Percentiles rank a stretch among this genome's conserved stretches.
Evolutionary conservation across 1,140 invertebrate species (phyloP).

Genomic region (Augochlora pura): DNA sequence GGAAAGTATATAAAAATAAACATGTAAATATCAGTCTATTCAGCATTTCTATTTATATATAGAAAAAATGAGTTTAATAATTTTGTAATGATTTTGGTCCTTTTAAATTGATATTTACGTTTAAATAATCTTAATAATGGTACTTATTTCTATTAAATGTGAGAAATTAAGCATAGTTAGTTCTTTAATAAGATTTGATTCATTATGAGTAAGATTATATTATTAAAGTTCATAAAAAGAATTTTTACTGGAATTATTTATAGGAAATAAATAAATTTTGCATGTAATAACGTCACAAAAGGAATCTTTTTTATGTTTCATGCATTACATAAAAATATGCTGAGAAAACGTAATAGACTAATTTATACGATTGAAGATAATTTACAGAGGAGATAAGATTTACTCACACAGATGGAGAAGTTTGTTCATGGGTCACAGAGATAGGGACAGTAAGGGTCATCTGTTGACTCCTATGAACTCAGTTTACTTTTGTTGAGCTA

Average conservation of each 20-base stretch:
- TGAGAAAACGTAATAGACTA: slow-evolving; percentile 42
- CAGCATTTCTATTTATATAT: background rate
- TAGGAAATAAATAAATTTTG: background rate
- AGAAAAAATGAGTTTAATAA: background rate
- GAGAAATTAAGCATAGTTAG: background rate
- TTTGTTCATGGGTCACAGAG: slow-evolving; percentile 67
- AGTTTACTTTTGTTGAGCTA: slow-evolving; percentile 66
- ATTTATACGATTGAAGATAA: slow-evolving; percentile 68
- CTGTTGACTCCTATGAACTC: slow-evolving; percentile 72
- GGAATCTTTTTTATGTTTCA: background rate
- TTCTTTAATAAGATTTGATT: background rate
- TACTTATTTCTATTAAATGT: background rate
- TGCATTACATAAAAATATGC: slow-evolving; percentile 52
- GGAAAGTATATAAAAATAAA: slow-evolving; percentile 45
- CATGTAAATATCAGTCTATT: slow-evolving; percentile 53
- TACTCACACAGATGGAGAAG: slow-evolving; percentile 59
- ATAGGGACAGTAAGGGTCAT: slow-evolving; percentile 74
- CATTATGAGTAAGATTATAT: background rate
- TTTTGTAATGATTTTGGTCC: background rate
- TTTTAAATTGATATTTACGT: background rate
- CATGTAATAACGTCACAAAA: background rate
- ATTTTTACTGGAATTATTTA: slow-evolving; percentile 7
- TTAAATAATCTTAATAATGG: background rate
- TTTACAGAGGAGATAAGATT: slow-evolving; percentile 66
- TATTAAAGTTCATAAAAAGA: background rate